Evolutionary conservation across 2,797 vertebrate species (phyloP).

Genomic region (Oreochromis mossambicus): DNA sequence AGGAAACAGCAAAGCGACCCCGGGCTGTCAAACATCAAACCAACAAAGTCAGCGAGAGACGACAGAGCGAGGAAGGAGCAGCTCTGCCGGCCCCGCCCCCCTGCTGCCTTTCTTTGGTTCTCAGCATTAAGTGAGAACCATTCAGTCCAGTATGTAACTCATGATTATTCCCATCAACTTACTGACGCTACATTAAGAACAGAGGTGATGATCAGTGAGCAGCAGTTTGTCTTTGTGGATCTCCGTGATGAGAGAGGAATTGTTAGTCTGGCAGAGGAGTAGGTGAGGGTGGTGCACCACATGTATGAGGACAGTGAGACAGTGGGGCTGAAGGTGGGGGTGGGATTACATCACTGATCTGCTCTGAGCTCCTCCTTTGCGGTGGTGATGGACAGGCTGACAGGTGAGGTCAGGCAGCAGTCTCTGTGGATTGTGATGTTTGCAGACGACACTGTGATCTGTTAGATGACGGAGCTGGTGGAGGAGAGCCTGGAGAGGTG

Average conservation of each 20-base stretch:
- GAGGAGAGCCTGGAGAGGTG: neutral
- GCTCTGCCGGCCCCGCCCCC: neutral
- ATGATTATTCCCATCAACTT: neutral
- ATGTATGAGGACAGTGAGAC: neutral
- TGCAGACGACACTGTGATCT: neutral
- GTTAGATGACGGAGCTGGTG: neutral
- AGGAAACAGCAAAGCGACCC: rapidly evolving
- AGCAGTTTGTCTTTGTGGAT: neutral
- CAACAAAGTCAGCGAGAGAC: neutral
- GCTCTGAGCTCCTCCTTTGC: neutral
- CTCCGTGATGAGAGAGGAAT: neutral
- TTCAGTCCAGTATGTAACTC: neutral
- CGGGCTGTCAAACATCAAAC: neutral
- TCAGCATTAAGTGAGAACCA: neutral
- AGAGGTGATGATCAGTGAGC: neutral
- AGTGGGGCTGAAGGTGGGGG: neutral
- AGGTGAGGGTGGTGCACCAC: neutral
- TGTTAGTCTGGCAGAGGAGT: neutral
- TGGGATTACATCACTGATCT: neutral
- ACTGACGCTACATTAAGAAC: neutral
- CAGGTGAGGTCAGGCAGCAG: neutral
- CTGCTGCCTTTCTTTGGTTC: neutral
- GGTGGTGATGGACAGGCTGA: neutral
- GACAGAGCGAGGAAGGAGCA: neutral
- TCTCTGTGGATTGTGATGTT: neutral